Evolutionary conservation across 2,113 vertebrate genomes (phyloP), one percentile per base, ranked within the genome.

Genomic region (Labeo rohita): DNA sequence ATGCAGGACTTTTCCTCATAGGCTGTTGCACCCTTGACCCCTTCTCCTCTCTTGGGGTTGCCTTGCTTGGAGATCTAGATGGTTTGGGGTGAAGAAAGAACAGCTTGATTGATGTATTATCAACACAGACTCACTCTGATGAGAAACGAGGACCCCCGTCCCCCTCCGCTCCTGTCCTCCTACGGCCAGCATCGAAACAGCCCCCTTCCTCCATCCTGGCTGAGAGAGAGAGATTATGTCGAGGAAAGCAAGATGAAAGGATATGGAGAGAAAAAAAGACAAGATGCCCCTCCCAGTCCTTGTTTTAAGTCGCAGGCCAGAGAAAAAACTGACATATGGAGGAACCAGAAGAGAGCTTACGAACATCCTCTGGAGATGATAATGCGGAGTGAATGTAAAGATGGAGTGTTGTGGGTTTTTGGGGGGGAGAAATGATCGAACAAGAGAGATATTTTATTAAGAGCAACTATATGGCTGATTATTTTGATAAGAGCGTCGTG

Each of bases 381-480:
- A 61, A 34, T 15, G 75, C 63, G 47, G 85, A 54, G 61, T 43
- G 87, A 75, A 79, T 75, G 78, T 50, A 74, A 28, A 49, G 36
- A 65, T 80, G 68, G 52, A 63, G 80, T 28, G 28, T 12, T 79
- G 73, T 50, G 39, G 43, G 39, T 72, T 52, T 78, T 12, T 12
- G n/a, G 3, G 11, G 78, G 18, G 13, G 43, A 52, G 18, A 52
- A 3, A 50, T 66, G 39, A 73, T 72, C 78, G 59, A 54, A 43
- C 86, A 47, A 88, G 84, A 89, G 23, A 85, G 76, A 81, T 88
- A 89, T 90, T 90, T 91, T 90, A 84, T 76, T 87, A 82, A 87
- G 87, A 90, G 86, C 43, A 81, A 79, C 80, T 86, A 50, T 56
- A 50, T 47, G 65, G 28, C 10, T 68, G 61, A 12, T 54, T 88